Base-by-base conservation (phyloP, 1,140 invertebrate genomes). In the Drosophila athabasca region DNA sequence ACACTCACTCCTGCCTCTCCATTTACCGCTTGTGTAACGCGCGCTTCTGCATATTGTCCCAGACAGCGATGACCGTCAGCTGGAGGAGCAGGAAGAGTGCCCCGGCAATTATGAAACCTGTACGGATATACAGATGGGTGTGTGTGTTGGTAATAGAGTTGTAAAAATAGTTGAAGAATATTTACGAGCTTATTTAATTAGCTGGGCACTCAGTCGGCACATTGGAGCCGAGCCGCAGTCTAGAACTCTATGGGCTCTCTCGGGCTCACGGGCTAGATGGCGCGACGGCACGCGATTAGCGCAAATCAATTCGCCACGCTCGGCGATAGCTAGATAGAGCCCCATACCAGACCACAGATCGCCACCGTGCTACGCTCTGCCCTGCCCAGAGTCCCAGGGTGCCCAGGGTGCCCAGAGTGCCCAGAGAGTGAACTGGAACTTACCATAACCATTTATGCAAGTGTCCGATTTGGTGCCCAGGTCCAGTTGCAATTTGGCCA, bases 31-130 rank as follows among this genome's bases (percentile, higher is more conserved):
- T 88, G 72, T 89, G 83, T 82, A 88, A 76, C 83, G 95, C 95
- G 96, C 92, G 96, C 94, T 92, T 96, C 95, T 79, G 96, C 73
- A 91, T 87, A 69, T 90, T 91, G 71, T 91, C 90, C 90, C 90
- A 91, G 51, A 90, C 83, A 48, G 88, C 90, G 61, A 90, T 90
- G 50, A 91, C 90, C 55, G 88, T 90, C 50, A 91, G 79, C 58
- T 91, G 90, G 35, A 91, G 88, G 61, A 91, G 73, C 52, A 91
- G 61, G 62, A 91, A 91, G 19, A 91, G 75, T 39, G 90, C 90
- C 11, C 90, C 88, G 65, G 90, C 90, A 75, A 91, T 87, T 70
- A 91, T 90, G 74, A 91, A 89, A 65, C 90, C 90, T 91, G 65
- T 57, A 68, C 9, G 19, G 24, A 46, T 24, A 50, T 19, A 43